These are phyloP conservation scores for Oreochromis mossambicus DNA, from an alignment of 2,797 vertebrate genomes.

Conservation along the genomic window DNA sequence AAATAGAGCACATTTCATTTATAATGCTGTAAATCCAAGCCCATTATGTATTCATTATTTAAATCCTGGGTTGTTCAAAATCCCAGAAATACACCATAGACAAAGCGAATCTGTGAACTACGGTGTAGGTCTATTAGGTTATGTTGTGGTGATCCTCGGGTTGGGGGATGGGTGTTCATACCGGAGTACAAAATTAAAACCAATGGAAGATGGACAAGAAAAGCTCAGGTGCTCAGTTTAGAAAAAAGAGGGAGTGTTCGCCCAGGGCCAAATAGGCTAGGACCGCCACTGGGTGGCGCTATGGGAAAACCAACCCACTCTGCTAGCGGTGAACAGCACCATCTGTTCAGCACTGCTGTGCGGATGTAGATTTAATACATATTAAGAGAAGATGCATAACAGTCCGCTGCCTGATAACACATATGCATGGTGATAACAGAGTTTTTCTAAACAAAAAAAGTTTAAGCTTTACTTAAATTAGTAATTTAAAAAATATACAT, in stretches of 20 bases:
- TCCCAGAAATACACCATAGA: background rate
- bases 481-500: background rate
- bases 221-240: background rate
- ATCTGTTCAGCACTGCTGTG: background rate
- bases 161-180: background rate
- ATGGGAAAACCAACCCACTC: background rate
- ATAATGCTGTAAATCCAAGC: background rate
- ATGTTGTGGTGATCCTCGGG: background rate
- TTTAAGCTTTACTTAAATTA: background rate
- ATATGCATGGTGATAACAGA: rapidly evolving
- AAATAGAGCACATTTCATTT: background rate
- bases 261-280: background rate
- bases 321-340: background rate
- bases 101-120: background rate
- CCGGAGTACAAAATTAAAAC: background rate
- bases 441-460: background rate
- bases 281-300: background rate
- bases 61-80: background rate
- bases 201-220: background rate
- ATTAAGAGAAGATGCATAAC: background rate
- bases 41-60: background rate
- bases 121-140: background rate
- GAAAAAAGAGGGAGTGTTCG: background rate
- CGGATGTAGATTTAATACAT: background rate
- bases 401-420: background rate